Evolutionary conservation across 2,797 vertebrate genomes (phyloP), one percentile per base, ranked within the genome.

Genomic region (Oophaga sylvatica): DNA sequence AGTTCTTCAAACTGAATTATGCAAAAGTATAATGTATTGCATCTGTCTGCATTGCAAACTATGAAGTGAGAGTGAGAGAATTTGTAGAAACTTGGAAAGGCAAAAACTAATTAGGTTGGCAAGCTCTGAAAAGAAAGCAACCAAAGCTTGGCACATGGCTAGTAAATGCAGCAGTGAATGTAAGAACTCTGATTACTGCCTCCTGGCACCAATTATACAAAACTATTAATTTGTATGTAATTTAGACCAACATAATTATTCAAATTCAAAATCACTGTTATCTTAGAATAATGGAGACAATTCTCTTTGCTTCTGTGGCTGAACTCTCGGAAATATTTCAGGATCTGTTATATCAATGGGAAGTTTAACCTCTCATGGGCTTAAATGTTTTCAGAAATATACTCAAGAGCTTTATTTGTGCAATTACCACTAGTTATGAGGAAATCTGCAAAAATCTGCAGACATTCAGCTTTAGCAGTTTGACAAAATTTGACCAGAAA

Each of bases 1-100:
- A 92, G 90, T 92, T 91, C 92, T 94, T 91, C 91, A 91, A 90
- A 87, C 89, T 91, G 92, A 90, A 92, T 90, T 92, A 92, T 90
- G 89, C 92, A 92, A 91, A 88, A 75, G 87, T 90, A 85, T 90
- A 65, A 9, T 91, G 92, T 89, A 90, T 78, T 85, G 88, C 70
- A 91, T 91, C 88, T 88, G 88, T 89, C 84, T 70, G 84, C 88
- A 87, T 71, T 83, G 86, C 62, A 65, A 90, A 89, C 35, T 48
- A 77, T 91, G 41, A 65, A 83, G 65, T 35, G 89, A 91, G 85
- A 90, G 88, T 65, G 84, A 91, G 86, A 90, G 92, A 88, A 90
- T 92, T 90, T 82, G 45, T 85, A 85, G 87, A 88, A 93, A 90
- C 82, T 35, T 90, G 88, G 81, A 92, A 91, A 88, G 2, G 62